Conservation (phyloP, 2,888 invertebrate species). For the Nemotelus nigrinus region DNA sequence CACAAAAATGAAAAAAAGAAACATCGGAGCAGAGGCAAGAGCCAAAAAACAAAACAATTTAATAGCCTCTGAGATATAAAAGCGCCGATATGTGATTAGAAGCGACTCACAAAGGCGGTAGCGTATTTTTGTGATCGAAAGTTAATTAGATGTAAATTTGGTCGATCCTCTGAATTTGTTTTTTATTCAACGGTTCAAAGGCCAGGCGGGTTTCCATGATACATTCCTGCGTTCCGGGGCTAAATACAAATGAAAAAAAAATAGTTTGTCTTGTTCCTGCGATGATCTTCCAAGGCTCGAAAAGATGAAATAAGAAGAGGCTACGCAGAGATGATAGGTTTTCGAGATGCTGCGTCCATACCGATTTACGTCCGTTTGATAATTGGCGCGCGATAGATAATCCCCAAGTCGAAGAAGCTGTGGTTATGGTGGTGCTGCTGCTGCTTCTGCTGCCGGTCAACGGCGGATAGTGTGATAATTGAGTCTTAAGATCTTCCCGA, state of each 20-base stretch:
- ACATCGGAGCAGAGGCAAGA: not conserved
- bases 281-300: not conserved
- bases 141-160: constrained; percentile 58
- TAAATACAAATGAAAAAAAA: not conserved
- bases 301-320: not conserved
- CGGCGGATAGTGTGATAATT: constrained; percentile 49
- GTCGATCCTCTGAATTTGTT: constrained; percentile 51
- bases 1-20: constrained; percentile 41
- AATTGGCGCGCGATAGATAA: constrained; percentile 49
- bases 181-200: constrained; percentile 25
- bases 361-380: constrained; percentile 41
- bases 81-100: constrained; percentile 49
- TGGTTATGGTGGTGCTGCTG: constrained; percentile 26
- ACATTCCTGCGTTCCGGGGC: not conserved
- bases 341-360: constrained; percentile 7
- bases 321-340: constrained; percentile 30
- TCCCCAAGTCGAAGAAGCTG: constrained; percentile 34
- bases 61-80: constrained; percentile 46
- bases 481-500: constrained; percentile 49
- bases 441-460: not conserved
- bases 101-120: constrained; percentile 50
- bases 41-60: constrained; percentile 43
- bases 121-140: constrained; percentile 54
- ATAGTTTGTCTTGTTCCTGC: not conserved
- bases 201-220: constrained; percentile 12